Base-by-base conservation (phyloP, 2,797 vertebrate genomes). In the Naso thynnoides region DNA sequence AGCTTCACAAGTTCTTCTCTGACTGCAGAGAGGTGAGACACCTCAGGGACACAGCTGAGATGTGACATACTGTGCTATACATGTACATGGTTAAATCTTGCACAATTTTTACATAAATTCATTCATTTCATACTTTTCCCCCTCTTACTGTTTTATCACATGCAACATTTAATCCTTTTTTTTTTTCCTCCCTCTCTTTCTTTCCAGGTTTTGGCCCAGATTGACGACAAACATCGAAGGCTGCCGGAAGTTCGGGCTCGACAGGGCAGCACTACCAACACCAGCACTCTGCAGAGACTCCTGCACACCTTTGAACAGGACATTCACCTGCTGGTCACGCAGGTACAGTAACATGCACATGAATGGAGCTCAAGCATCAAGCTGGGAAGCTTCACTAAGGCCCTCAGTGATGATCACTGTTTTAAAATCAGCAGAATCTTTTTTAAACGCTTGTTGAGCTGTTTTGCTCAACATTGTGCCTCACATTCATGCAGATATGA, bases 1-100 rank as follows among this genome's bases (percentile, higher is more conserved):
- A 98, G 83, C 93, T 99, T 18, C 97, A 99, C 78, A 98, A 98
- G 69, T 99, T 98, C 93, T 98, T 99, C 92, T 96, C 95, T 0
- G 96, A 98, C 33, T 96, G 96, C 90, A 92, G 95, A 78, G 98
- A 99, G 73, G 94, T 95, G 29, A 68, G 44, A 47, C 0, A 0
- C 1, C 7, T 27, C 13, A 47, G 39, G 21, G 42, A 2, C 58
- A 15, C 21, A 64, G n/a, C 23, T 31, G 29, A 29, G 31, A 2
- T 31, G n/a, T n/a, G n/a, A n/a, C n/a, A n/a, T n/a, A n/a, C n/a
- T n/a, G n/a, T n/a, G n/a, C n/a, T n/a, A n/a, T n/a, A n/a, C n/a
- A n/a, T n/a, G n/a, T n/a, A n/a, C n/a, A n/a, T n/a, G n/a, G n/a
- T n/a, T n/a, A n/a, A n/a, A n/a, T n/a, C n/a, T n/a, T n/a, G n/a